Base-by-base conservation (phyloP, 2,113 vertebrate genomes). In the Anolis carolinensis region DNA sequence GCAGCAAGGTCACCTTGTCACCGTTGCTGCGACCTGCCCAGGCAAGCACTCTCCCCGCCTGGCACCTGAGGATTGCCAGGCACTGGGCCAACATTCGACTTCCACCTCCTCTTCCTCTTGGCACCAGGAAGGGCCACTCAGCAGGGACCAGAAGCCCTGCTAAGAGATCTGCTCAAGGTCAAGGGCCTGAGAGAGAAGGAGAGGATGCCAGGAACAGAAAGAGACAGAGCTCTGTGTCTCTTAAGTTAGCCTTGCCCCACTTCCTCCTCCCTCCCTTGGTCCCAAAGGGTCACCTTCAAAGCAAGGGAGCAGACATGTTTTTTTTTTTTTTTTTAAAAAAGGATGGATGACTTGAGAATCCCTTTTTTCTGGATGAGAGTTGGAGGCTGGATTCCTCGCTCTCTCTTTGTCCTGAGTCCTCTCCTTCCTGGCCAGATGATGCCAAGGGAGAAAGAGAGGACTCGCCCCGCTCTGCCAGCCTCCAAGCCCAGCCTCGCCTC, bases 1-100 rank as follows among this genome's bases (percentile, higher is more conserved):
- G 85, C 27, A 32, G n/a, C 87, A 94, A 94, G 92, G 94, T 94
- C 92, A 95, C 94, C 94, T 95, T 95, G 92, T 84, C 87, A 52
- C 4, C 0, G 0, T 4, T 0, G 6, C 50, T 83, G 55, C 88
- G 82, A 77, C 87, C 87, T 76, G 1, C 67, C 84, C 76, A n/a
- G 20, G 48, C 13, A 59, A 83, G 89, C 75, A 16, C 86, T 77
- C 9, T 10, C 4, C 3, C n/a, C 25, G 78, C 55, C 7, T n/a
- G 67, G 2, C 67, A 4, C 80, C 79, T 86, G 55, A 62, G 6
- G n/a, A 5, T 4, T 55, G 63, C 71, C 86, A 72, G 76, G 65
- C 6, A 7, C 32, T 62, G 14, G 20, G 75, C 84, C 75, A 44
- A 77, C 63, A 44, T 75, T 5, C 5, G 55, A 0, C 25, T n/a